These are phyloP conservation scores for Pterostichus niger DNA, from an alignment of 2,888 invertebrate species.

Conservation along the genomic window DNA sequence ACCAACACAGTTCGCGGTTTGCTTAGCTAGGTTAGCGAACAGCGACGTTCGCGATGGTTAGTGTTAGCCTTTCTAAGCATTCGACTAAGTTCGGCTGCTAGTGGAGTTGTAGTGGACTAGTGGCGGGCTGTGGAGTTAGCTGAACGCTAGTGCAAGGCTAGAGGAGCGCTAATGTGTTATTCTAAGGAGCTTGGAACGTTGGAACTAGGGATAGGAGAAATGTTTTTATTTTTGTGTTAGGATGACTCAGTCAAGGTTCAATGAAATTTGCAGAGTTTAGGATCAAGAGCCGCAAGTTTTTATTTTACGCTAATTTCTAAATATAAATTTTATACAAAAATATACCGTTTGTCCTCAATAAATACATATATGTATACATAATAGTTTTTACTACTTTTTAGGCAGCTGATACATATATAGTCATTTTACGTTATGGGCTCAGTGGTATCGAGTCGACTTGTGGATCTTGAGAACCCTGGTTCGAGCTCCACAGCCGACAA, in stretches of 20 bases:
- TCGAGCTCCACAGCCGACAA: no score
- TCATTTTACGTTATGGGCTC: no score
- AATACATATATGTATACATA: no score
- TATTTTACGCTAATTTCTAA: no score
- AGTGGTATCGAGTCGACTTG: no score
- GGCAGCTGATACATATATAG: no score
- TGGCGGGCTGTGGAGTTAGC: conserved; percentile 7
- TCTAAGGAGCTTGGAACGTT: neutral
- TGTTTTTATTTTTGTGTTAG: conserved; percentile 20
- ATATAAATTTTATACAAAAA: no score
- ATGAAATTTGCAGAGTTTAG: neutral
- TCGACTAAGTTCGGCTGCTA: conserved; percentile 18
- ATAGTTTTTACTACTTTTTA: no score
- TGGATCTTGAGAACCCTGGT: no score
- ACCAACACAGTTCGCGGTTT: neutral
- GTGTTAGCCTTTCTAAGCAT: conserved; percentile 43
- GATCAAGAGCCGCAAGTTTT: no score
- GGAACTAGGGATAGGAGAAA: neutral
- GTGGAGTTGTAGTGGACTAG: conserved; percentile 1
- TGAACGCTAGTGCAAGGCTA: conserved; percentile 12
- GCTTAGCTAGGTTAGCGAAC: conserved; percentile 26
- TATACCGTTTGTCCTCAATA: no score
- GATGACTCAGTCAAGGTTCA: conserved; percentile 29
- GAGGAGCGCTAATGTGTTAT: neutral
- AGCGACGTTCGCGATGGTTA: neutral